Conservation (phyloP, 2,888 invertebrate species). For the Andrena flavipes region DNA sequence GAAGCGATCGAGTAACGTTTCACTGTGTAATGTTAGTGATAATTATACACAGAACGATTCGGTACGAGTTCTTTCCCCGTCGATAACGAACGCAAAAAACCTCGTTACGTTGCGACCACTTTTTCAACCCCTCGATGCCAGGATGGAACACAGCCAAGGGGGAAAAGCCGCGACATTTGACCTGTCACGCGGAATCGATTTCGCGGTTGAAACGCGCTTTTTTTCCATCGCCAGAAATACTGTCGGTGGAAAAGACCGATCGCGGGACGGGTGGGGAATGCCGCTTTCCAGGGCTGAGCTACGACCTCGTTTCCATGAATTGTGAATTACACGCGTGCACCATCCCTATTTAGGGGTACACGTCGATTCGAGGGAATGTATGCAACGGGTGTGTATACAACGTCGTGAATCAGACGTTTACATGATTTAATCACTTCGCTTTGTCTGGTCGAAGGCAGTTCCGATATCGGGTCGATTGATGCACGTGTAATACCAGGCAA, state of each 20-base stretch:
- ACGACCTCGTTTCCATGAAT: slow-evolving; percentile 67
- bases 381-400: slow-evolving; percentile 3
- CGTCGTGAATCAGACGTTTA: slow-evolving; percentile 27
- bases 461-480: slow-evolving; percentile 29
- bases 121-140: slow-evolving; percentile 31
- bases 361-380: slow-evolving; percentile 9
- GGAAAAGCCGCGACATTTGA: slow-evolving; percentile 50
- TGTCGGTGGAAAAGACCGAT: slow-evolving; percentile 34
- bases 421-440: slow-evolving; percentile 41
- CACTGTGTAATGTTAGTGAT: neutral
- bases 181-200: slow-evolving; percentile 58
- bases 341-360: slow-evolving; percentile 5
- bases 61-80: neutral
- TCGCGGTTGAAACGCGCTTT: slow-evolving; percentile 52
- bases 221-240: slow-evolving; percentile 20
- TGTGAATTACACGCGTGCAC: slow-evolving; percentile 65
- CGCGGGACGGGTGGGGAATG: slow-evolving; percentile 19
- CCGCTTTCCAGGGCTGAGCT: slow-evolving; percentile 41
- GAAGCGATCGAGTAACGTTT: neutral
- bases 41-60: neutral
- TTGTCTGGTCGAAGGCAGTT: slow-evolving; percentile 23
- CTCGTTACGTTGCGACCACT: slow-evolving; percentile 32
- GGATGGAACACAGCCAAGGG: slow-evolving; percentile 38
- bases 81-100: slow-evolving; percentile 22
- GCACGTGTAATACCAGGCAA: neutral